These are phyloP conservation scores for Trichogramma dendrolimi DNA, from an alignment of 2,888 invertebrate species.

Conservation along the genomic window DNA sequence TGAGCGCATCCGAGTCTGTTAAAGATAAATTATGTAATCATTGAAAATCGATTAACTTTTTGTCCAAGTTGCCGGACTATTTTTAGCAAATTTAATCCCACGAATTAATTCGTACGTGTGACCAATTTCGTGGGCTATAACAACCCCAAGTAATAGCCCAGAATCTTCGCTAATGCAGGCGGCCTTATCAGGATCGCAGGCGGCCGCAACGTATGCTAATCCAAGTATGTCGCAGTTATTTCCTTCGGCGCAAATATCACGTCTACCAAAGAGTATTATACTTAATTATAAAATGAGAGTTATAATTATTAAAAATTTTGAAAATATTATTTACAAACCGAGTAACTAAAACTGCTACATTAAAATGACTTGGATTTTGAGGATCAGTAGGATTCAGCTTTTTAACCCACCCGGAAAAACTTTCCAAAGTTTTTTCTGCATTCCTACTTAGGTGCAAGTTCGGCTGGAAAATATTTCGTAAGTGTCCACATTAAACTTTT, in stretches of 20 bases:
- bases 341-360: conserved; percentile 80
- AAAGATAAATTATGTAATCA: not conserved
- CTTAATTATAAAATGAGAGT: not conserved
- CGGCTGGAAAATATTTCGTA: conserved; percentile 37
- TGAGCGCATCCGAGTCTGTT: conserved; percentile 83
- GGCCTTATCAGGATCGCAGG: conserved; percentile 79
- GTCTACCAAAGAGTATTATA: conserved; percentile 27
- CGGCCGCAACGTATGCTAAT: conserved; percentile 83
- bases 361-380: conserved; percentile 78
- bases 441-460: conserved; percentile 54
- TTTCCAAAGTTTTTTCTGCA: conserved; percentile 59
- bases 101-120: conserved; percentile 69
- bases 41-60: not conserved
- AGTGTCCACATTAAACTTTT: too few species aligned
- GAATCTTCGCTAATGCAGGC: conserved; percentile 90
- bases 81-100: not conserved
- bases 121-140: conserved; percentile 86
- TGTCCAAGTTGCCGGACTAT: not conserved
- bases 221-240: conserved; percentile 68
- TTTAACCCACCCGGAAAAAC: conserved; percentile 65
- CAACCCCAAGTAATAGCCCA: conserved; percentile 82
- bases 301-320: conserved; percentile 36
- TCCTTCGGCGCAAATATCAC: conserved; percentile 38
- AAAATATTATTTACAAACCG: conserved; percentile 50
- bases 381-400: conserved; percentile 69